Evolutionary conservation across 1,140 invertebrate species (phyloP), one percentile per base, ranked within the genome.

Genomic region (Theocolax elegans): DNA sequence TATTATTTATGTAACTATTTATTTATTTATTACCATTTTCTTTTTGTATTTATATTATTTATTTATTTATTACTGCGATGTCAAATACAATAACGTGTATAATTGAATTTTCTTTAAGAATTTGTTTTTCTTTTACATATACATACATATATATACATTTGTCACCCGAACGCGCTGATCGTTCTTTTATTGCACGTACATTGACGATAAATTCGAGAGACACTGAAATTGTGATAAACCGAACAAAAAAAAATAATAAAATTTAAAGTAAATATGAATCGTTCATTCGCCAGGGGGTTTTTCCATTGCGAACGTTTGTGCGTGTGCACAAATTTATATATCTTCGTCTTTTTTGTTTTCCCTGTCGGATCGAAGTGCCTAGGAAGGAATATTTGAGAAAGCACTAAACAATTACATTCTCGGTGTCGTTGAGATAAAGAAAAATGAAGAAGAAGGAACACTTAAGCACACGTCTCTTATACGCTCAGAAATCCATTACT

Each of bases 341-440:
- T 31, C 64, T 64, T n/a, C 42, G n/a, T n/a, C n/a, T n/a, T n/a
- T n/a, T n/a, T n/a, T n/a, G 15, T 59, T 60, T 64, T 54, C 60
- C 69, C 69, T 66, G 62, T 59, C 54, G 62, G 54, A 59, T 71
- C 69, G 44, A 71, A 71, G 69, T 71, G 69, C 69, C 69, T 71
- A 71, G 69, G 44, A 65, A 59, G 49, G 44, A 66, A 60, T 25
- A 51, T 51, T 51, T 59, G 38, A 51, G 9, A 59, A 68, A 64
- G 31, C 58, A 54, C 58, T 63, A 63, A 63, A 63, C 58, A 54
- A 44, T 54, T 54, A 66, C 53, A 38, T 49, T 58, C 42, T 67
- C 65, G 27, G 48, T 42, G 49, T 69, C 59, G 17, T 62, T 38
- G 6, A 53, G 31, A 58, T 49, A 21, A 51, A 68, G 6, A 23